Percentiles rank a stretch among this genome's conserved stretches.
These are phyloP conservation scores for Notarius quadriscutis DNA, from an alignment of 2,113 vertebrate species.

Conservation along the genomic window DNA sequence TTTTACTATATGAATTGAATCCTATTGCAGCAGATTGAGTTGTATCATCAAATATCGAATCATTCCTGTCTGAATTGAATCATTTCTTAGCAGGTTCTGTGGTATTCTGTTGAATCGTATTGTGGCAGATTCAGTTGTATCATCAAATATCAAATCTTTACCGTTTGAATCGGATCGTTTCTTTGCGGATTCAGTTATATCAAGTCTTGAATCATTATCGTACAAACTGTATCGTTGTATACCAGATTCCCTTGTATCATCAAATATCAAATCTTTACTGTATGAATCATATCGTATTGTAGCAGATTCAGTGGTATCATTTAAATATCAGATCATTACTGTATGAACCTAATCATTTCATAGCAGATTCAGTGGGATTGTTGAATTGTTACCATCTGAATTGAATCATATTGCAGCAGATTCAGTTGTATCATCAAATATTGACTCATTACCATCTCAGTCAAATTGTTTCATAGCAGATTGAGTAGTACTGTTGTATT, in stretches of 20 bases:
- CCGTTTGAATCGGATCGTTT: background rate
- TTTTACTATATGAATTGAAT: background rate
- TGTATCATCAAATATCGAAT: background rate
- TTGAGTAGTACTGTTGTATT: background rate
- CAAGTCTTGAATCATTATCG: background rate
- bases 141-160: background rate
- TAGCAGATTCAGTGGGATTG: background rate
- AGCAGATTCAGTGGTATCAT: background rate
- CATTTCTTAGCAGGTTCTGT: background rate
- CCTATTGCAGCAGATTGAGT: background rate
- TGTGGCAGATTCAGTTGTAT: background rate
- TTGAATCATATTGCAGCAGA: background rate
- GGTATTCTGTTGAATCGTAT: background rate
- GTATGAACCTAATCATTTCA: background rate
- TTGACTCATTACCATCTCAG: background rate
- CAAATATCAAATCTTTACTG: background rate
- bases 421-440: background rate
- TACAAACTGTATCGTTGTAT: background rate
- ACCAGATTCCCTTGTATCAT: background rate
- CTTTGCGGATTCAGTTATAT: background rate
- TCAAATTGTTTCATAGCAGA: background rate
- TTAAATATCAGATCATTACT: background rate
- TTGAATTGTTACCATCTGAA: background rate
- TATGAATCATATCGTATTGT: background rate
- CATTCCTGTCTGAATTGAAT: background rate